Conservation (phyloP, 2,797 vertebrate genomes). For the Halcyon badia region DNA sequence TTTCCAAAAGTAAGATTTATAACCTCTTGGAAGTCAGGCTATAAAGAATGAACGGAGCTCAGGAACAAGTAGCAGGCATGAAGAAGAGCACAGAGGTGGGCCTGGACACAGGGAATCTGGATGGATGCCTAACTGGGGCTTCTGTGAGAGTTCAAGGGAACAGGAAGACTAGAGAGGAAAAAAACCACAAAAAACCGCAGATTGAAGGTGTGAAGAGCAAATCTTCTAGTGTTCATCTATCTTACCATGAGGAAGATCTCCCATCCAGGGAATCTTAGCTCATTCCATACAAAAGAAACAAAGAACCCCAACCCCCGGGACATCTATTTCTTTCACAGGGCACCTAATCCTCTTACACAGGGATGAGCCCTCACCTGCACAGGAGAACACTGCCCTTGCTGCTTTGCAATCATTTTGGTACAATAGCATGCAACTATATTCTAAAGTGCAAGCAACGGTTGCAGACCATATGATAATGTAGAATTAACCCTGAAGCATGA, state of each 20-base stretch:
- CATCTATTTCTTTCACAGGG: neutral
- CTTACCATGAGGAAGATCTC: neutral
- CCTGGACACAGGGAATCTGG: neutral
- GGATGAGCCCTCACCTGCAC: neutral
- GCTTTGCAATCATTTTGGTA: neutral
- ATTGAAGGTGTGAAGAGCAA: neutral
- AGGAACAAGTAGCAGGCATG: neutral
- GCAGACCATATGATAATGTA: neutral
- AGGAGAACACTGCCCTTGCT: neutral
- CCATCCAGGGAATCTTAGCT: neutral
- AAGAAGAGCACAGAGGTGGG: neutral
- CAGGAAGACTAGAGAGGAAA: neutral
- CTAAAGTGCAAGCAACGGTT: neutral
- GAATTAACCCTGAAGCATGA: neutral
- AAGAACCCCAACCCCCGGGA: rapidly evolving
- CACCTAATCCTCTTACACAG: too few species aligned
- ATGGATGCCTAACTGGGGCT: neutral
- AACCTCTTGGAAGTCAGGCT: neutral
- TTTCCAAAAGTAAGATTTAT: constrained; percentile 1
- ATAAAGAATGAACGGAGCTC: neutral
- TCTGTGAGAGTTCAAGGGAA: neutral
- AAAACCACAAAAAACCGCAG: neutral
- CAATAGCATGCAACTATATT: neutral
- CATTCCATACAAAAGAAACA: rapidly evolving
- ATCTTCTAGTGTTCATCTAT: rapidly evolving